Evolutionary conservation across 2,888 invertebrate genomes (phyloP).

Genomic region (Sphaerophoria rueppellii): DNA sequence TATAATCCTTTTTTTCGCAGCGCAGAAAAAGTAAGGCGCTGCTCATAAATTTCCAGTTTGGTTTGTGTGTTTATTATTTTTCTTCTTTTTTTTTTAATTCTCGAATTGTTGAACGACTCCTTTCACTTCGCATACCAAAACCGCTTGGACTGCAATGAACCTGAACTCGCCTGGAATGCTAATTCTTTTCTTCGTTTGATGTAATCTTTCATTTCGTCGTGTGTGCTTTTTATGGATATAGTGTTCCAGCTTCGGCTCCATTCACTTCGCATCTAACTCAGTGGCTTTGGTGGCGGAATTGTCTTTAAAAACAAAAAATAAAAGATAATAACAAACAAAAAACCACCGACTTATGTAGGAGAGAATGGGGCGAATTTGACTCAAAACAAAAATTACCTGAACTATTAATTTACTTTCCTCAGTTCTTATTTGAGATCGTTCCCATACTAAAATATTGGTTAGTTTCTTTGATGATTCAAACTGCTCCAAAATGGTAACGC

Average conservation of each 20-base stretch:
- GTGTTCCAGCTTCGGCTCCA: conserved; percentile 46
- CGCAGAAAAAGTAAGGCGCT: conserved; percentile 70
- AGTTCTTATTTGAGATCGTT: too few species aligned
- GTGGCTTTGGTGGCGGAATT: conserved; percentile 22
- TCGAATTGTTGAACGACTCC: conserved; percentile 76
- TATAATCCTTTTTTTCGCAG: conserved; percentile 45
- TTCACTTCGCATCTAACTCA: conserved; percentile 59
- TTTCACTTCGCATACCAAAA: conserved; percentile 78
- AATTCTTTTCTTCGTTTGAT: conserved; percentile 74
- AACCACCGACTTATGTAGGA: conserved; percentile 22
- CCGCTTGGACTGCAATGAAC: conserved; percentile 74
- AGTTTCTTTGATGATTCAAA: too few species aligned
- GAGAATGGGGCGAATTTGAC: background rate
- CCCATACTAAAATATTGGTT: too few species aligned
- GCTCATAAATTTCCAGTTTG: conserved; percentile 70
- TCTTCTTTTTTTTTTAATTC: conserved; percentile 41
- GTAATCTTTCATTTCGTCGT: conserved; percentile 69
- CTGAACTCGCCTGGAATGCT: conserved; percentile 75
- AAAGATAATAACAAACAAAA: background rate
- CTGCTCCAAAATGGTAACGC: background rate
- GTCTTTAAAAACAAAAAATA: background rate
- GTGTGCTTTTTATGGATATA: conserved; percentile 40
- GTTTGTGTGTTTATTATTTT: too few species aligned
- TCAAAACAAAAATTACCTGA: background rate
- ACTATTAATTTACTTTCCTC: too few species aligned